Base-by-base conservation (phyloP, 2,888 invertebrate species). In the Eudemis profundana region DNA sequence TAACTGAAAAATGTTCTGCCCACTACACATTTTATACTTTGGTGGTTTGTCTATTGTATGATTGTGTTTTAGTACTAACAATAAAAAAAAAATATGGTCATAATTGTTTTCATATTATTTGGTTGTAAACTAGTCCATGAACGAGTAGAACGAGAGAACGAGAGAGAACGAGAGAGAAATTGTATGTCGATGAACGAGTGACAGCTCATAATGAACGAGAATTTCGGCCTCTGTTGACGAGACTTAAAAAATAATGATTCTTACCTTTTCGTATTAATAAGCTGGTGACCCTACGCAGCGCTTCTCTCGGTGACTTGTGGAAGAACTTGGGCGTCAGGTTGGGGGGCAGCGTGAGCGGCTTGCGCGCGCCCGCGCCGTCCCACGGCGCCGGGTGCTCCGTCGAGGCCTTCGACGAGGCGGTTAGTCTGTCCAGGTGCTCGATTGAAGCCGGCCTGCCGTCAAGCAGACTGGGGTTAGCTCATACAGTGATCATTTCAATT, bases 301-400 rank as follows among this genome's bases (percentile, higher is more conserved):
- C 97, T 87, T 97, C 97, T 79, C 97, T 94, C 51, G 97, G 96
- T 72, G 97, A 97, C 89, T 96, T 96, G 85, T 97, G 96, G 93
- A 97, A 96, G 93, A 97, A 97, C 89, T 97, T 97, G 77, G 97
- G 97, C 72, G 97, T 96, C 81, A 97, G 93, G 93, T 97, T 97
- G 67, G 97, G 97, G 61, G 97, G 97, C 78, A 97, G 93, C n/a
- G 97, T 97, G 72, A 96, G 93, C 4, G 97, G 97, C 82, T 97
- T 97, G 78, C 96, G 93, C 70, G 91, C 93, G 78, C 79, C 94
- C 69, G 93, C 78, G 67, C 86, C 85, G 53, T 92, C 91, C 90
- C 93, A 92, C 0, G 92, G 80, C 69, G 90, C 92, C 74, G 87
- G 91, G 84, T 86, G 94, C 87, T 89, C 91, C 82, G 93, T 83